Conservation (phyloP, 2,113 vertebrate genomes). For the Numenius arquata region DNA sequence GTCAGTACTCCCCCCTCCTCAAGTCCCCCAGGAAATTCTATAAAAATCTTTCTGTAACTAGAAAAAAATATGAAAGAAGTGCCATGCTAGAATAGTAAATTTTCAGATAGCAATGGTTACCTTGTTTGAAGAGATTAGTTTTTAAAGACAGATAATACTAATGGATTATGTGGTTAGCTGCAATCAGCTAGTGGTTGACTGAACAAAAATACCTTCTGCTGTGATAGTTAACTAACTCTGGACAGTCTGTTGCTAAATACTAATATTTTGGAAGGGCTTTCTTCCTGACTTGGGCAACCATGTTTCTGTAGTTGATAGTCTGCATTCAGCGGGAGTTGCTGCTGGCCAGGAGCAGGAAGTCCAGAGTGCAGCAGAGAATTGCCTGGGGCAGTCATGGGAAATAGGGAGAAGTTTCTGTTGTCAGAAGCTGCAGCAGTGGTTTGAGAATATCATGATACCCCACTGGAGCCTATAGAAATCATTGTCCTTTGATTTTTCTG, state of each 20-base stretch:
- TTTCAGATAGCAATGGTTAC: neutral
- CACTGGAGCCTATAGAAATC: neutral
- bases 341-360: neutral
- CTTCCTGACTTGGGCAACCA: neutral
- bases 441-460: neutral
- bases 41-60: neutral
- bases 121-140: neutral
- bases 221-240: neutral
- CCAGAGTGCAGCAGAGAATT: neutral
- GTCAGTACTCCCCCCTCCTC: neutral
- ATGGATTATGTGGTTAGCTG: neutral
- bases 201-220: neutral
- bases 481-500: neutral
- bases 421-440: neutral
- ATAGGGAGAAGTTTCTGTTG: neutral
- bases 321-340: neutral
- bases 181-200: neutral
- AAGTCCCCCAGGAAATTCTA: neutral
- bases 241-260: neutral
- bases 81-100: neutral
- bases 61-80: neutral
- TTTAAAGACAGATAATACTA: neutral
- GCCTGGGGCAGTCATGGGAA: neutral
- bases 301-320: neutral
- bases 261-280: neutral